Evolutionary conservation across 2,113 vertebrate genomes (phyloP).

Genomic region (Engraulis encrasicolus): DNA sequence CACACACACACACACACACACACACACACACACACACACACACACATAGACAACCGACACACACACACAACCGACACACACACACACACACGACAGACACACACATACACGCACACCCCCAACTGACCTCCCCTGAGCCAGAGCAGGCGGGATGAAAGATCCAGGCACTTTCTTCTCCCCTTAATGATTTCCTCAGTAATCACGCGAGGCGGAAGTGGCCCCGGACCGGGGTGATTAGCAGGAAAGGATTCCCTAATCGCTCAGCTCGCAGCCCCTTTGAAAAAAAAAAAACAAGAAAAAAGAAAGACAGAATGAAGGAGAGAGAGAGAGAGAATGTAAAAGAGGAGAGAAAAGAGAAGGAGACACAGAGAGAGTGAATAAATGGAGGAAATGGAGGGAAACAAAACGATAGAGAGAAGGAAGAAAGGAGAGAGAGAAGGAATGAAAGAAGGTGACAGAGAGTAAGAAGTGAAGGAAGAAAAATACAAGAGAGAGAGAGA

Average conservation of each 20-base stretch:
- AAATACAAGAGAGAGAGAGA: slow-evolving; percentile 65
- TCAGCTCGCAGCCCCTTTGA: slow-evolving; percentile 75
- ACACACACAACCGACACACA: too few species aligned
- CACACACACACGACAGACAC: too few species aligned
- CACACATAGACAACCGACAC: too few species aligned
- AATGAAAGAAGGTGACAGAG: slow-evolving; percentile 71
- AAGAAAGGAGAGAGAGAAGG: slow-evolving; percentile 64
- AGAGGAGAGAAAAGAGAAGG: slow-evolving; percentile 57
- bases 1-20: too few species aligned
- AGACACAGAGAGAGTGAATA: slow-evolving; percentile 43
- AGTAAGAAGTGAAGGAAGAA: slow-evolving; percentile 59
- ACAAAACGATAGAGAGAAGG: slow-evolving; percentile 26
- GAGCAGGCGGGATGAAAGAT: slow-evolving; percentile 84
- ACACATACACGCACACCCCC: too few species aligned
- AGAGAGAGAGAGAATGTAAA: slow-evolving; percentile 60
- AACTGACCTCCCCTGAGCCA: slow-evolving; percentile 83
- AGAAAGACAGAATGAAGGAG: slow-evolving; percentile 44
- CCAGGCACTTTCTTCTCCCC: slow-evolving; percentile 84
- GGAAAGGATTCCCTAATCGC: slow-evolving; percentile 82
- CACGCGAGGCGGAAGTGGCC: slow-evolving; percentile 84
- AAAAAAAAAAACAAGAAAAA: slow-evolving; percentile 59
- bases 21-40: too few species aligned
- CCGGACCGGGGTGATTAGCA: slow-evolving; percentile 78
- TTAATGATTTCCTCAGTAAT: slow-evolving; percentile 91
- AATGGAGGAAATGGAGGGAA: too few species aligned